Evolutionary conservation across 2,888 invertebrate genomes (phyloP).

Genomic region (Plutella xylostella): DNA sequence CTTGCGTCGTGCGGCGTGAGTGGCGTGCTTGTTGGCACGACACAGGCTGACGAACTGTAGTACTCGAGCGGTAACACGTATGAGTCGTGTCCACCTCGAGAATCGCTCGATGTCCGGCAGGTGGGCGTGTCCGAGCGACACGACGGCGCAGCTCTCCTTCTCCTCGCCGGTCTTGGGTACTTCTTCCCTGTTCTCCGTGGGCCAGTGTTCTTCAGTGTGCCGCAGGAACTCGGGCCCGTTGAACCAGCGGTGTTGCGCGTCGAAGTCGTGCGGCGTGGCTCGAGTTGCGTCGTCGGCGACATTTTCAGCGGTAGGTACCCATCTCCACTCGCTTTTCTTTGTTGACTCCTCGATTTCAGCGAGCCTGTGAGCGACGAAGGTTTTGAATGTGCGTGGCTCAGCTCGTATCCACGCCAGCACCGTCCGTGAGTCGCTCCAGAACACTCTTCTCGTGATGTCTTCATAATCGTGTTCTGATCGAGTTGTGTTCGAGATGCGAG

Average conservation of each 20-base stretch:
- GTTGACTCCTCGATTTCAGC: conserved; percentile 8
- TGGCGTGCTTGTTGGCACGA: background rate
- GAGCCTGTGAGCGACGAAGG: conserved; percentile 7
- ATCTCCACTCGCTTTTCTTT: conserved; percentile 11
- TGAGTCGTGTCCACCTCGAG: conserved; percentile 12
- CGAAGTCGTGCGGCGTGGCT: background rate
- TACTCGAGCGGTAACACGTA: conserved; percentile 7
- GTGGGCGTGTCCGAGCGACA: background rate
- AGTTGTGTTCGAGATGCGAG: background rate
- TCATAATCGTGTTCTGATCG: background rate
- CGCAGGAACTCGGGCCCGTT: conserved; percentile 6
- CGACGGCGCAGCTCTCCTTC: background rate
- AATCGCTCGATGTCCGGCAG: conserved; percentile 11
- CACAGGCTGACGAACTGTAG: conserved; percentile 6
- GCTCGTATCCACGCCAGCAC: conserved; percentile 5
- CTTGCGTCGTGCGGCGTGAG: background rate
- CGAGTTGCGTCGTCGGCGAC: background rate
- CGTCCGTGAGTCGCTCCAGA: background rate
- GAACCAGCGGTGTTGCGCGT: conserved; percentile 1
- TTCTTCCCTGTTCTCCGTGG: background rate
- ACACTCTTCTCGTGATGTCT: background rate
- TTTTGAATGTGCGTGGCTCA: conserved; percentile 5
- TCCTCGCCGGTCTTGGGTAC: background rate
- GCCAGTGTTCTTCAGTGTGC: conserved; percentile 1
- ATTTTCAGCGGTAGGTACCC: conserved; percentile 12